Conservation (phyloP, 2,113 vertebrate species). For the Rhadina sibilatrix region DNA sequence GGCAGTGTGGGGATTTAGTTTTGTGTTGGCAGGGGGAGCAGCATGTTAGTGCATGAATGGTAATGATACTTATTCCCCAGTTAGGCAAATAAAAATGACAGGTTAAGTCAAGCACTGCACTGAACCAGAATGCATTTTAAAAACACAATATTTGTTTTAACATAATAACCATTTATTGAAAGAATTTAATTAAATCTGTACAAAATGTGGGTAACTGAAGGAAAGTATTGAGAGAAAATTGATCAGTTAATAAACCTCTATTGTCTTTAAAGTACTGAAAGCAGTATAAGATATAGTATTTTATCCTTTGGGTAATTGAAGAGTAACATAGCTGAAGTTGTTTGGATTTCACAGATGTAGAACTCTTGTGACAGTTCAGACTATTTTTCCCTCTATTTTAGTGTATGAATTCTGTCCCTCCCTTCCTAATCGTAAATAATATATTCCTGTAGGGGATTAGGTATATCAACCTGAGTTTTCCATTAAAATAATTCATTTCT, state of each 20-base stretch:
- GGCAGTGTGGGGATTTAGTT: not conserved
- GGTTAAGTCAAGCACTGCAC: not conserved
- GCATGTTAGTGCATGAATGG: not conserved
- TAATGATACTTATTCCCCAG: constrained; percentile 46
- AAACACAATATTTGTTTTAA: not conserved
- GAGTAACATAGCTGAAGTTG: not conserved
- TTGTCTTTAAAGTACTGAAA: not conserved
- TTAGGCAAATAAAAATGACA: constrained; percentile 43
- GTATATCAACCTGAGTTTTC: not conserved
- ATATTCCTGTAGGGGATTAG: not conserved
- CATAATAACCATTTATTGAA: not conserved
- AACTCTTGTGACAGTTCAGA: not conserved
- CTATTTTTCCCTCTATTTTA: not conserved
- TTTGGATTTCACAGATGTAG: not conserved
- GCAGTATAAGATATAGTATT: not conserved
- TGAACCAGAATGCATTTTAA: not conserved
- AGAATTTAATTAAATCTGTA: not conserved
- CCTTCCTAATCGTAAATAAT: constrained; percentile 1
- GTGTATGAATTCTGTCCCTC: not conserved
- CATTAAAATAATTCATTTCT: not conserved
- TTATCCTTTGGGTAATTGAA: not conserved
- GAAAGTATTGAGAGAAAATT: not conserved
- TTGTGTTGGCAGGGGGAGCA: constrained; percentile 22
- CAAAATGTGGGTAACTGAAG: not conserved
- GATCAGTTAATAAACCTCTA: not conserved